Evolutionary conservation across 2,113 vertebrate genomes (phyloP).

Genomic region (Clarias batrachus): DNA sequence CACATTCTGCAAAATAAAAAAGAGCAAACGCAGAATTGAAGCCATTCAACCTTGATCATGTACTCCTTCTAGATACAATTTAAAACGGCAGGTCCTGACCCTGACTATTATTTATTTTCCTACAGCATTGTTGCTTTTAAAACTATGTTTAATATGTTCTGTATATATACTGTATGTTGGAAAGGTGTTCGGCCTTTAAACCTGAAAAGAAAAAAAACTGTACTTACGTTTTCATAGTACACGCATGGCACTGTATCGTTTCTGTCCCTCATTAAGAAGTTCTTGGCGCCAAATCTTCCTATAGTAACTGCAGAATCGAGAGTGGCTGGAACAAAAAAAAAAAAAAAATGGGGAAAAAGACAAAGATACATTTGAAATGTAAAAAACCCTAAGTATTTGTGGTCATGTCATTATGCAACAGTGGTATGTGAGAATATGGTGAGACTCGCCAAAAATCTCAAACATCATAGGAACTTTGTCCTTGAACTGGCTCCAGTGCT

Average conservation of each 20-base stretch:
- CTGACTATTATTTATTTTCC: neutral
- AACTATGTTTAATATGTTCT: no score
- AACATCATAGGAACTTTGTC: constrained; percentile 79
- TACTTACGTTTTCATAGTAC: constrained; percentile 93
- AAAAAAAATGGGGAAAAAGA: constrained; percentile 29
- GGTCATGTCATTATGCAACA: neutral
- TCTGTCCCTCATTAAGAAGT: constrained; percentile 87
- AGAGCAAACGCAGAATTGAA: neutral
- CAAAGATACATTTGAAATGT: neutral
- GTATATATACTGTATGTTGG: neutral
- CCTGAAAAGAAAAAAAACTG: neutral
- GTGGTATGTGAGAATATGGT: neutral
- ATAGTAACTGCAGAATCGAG: constrained; percentile 91
- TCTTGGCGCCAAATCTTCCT: constrained; percentile 82
- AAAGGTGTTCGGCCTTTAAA: constrained; percentile 15
- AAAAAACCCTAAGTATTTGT: neutral
- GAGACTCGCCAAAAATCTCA: constrained; percentile 84
- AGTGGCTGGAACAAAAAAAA: constrained; percentile 68
- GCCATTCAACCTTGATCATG: neutral
- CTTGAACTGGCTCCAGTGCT: constrained; percentile 84
- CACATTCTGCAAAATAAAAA: neutral
- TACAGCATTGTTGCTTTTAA: neutral
- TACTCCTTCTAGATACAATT: neutral
- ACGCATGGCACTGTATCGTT: constrained; percentile 81
- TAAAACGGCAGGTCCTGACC: neutral